Percentiles rank a stretch among this genome's conserved stretches.
phyloP scores from a whole-genome alignment of 2,888 invertebrate species.

The Oxytorus armatus region DNA sequence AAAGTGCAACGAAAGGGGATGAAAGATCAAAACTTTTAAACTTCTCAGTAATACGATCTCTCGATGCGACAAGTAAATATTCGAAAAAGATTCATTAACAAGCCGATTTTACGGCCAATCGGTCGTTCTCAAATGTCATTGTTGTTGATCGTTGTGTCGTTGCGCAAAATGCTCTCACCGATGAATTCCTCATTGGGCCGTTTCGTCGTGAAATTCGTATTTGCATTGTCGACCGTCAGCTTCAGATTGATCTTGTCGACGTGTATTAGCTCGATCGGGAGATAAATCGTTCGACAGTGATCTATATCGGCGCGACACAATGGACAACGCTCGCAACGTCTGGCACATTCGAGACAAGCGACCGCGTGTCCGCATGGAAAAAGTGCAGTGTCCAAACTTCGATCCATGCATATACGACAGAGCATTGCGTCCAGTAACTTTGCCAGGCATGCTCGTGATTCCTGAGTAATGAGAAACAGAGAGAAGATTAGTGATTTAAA shows the following conservation, averaged over 20 bases:
- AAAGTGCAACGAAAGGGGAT: conserved; percentile 1
- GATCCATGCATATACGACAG: conserved; percentile 95
- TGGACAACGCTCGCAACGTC: conserved; percentile 90
- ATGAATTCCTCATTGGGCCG: conserved; percentile 73
- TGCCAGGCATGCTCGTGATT: conserved; percentile 86
- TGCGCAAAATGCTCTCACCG: conserved; percentile 73
- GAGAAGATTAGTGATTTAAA: neutral
- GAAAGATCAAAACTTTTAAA: no score
- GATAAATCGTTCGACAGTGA: conserved; percentile 89
- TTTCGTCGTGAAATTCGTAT: conserved; percentile 69
- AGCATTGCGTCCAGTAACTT: conserved; percentile 89
- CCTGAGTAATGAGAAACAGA: conserved; percentile 79
- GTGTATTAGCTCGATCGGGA: conserved; percentile 87
- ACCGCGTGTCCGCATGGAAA: conserved; percentile 96
- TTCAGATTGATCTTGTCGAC: conserved; percentile 80
- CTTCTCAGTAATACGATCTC: conserved; percentile 67
- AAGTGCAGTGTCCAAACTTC: conserved; percentile 92
- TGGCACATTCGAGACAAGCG: conserved; percentile 92
- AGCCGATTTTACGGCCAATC: conserved; percentile 67
- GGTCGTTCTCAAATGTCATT: conserved; percentile 78
- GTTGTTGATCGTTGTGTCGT: conserved; percentile 71
- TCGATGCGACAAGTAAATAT: conserved; percentile 78
- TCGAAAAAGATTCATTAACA: conserved; percentile 73
- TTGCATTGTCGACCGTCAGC: conserved; percentile 69
- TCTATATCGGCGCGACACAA: conserved; percentile 90